Evolutionary conservation across 2,113 vertebrate species (phyloP).

Genomic region (Platysteira castanea): DNA sequence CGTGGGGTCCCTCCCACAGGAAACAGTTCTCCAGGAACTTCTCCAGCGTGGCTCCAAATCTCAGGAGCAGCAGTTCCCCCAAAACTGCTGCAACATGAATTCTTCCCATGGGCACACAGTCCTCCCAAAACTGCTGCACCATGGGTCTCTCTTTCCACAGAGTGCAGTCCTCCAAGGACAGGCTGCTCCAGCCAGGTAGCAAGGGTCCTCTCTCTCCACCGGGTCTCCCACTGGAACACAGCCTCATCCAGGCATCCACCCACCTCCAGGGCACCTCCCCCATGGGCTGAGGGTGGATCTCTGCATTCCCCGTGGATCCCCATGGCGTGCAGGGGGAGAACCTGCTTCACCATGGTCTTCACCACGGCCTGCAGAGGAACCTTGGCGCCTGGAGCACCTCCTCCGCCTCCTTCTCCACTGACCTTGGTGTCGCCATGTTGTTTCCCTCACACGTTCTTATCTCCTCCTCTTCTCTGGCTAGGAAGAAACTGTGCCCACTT

Average conservation of each 20-base stretch:
- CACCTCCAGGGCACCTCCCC: no score
- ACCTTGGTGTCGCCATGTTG: background rate
- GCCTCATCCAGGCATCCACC: background rate
- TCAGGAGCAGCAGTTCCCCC: background rate
- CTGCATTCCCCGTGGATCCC: background rate
- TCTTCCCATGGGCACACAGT: background rate
- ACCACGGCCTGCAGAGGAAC: rapidly evolving
- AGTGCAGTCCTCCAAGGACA: background rate
- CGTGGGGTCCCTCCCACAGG: rapidly evolving
- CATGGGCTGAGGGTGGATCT: rapidly evolving
- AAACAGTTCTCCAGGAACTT: background rate
- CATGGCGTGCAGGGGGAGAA: no score
- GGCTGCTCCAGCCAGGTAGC: background rate
- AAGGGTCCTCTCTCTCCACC: background rate
- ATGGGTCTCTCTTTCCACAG: rapidly evolving
- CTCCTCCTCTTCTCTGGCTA: background rate
- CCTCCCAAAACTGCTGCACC: background rate
- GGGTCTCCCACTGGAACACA: background rate
- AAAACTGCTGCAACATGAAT: background rate
- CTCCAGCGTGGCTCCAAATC: background rate
- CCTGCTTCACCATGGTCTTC: background rate
- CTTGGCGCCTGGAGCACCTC: background rate
- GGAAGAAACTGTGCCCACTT: background rate
- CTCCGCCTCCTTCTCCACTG: background rate
- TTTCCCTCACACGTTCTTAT: background rate